Evolutionary conservation across 2,113 vertebrate species (phyloP), one percentile per base, ranked within the genome.

Genomic region (Oceanodroma tethys): DNA sequence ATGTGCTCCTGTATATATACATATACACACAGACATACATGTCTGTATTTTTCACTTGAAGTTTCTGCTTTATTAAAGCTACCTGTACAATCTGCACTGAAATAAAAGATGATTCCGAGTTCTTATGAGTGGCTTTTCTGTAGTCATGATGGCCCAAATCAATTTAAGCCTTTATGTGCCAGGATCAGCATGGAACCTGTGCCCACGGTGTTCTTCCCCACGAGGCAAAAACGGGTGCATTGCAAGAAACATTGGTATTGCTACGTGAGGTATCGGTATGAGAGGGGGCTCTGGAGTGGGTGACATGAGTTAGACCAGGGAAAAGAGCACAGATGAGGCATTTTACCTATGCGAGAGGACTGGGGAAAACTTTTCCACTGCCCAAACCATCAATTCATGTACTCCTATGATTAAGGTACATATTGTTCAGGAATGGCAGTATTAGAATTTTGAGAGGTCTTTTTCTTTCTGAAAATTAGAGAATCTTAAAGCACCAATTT

Each of bases 1-100:
- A 13, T 4, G 30, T 20, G 14, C 22, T 63, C 17, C 3, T 79
- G 5, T 19, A 13, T 40, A n/a, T n/a, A 4, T 34, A 11, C 15
- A 23, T 5, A 15, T 3, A 11, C 3, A 32, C 15, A 30, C 2
- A 11, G 1, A 5, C 1, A 3, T 0, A 1, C 0, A 1, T 13
- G 4, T 30, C 10, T 52, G 18, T 10, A 9, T 86, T 70, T 94
- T 74, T 68, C 7, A 19, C 27, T 53, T 79, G 34, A 40, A 55
- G 11, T 18, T 43, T 48, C 62, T 90, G 27, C 4, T 91, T 72
- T 55, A 16, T 52, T 88, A 62, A 88, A 85, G 16, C 23, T 53
- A 7, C 22, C 26, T 40, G 9, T 29, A 5, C 7, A 65, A 2
- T 53, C 43, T 42, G 7, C 15, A 25, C 21, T 25, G 34, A 72